Base-by-base conservation (phyloP, 2,113 vertebrate genomes). In the Talpa occidentalis region DNA sequence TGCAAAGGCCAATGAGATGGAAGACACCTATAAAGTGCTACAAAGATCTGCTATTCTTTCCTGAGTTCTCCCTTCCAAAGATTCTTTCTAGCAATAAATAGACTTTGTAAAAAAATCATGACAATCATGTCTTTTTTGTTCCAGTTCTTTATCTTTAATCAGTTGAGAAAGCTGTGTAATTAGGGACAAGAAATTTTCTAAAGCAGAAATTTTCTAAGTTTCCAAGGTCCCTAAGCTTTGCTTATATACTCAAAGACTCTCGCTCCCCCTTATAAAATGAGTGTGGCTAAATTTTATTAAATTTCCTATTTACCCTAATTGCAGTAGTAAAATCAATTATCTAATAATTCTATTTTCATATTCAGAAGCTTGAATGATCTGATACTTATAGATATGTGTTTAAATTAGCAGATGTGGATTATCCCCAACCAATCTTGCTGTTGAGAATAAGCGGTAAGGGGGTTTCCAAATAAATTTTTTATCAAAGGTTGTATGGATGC, bases 291-390 rank as follows among this genome's bases (percentile, higher is more conserved):
- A 56, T 73, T 56, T 47, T 54, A 82, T 94, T 44, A 47, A 49
- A 92, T 92, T 67, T 94, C 30, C 56, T 52, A 56, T 74, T 94
- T 92, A 94, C 30, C 22, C 49, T 60, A 3, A 82, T 85, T 74
- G 5, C 21, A 86, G 37, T 47, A 40, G 32, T 78, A 78, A 54
- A n/a, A 64, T 17, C 1, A 3, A 11, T 69, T 74, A 60, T 70
- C 42, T 76, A 54, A 54, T 70, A 92, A 93, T 86, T 86, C 24
- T 8, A 54, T 72, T 91, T 72, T 88, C 26, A 47, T 76, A 88
- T 52, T 88, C 30, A 91, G 79, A 91, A 91, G 60, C 6, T 85
- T 52, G 64, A 87, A 72, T 85, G 3, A 76, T 44, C 30, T 64
- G n/a, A 90, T 81, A 44, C 76, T 80, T 52, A 44, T 26, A 40